phyloP scores from a whole-genome alignment of 2,888 invertebrate genomes.

The Osmoderma eremita region DNA sequence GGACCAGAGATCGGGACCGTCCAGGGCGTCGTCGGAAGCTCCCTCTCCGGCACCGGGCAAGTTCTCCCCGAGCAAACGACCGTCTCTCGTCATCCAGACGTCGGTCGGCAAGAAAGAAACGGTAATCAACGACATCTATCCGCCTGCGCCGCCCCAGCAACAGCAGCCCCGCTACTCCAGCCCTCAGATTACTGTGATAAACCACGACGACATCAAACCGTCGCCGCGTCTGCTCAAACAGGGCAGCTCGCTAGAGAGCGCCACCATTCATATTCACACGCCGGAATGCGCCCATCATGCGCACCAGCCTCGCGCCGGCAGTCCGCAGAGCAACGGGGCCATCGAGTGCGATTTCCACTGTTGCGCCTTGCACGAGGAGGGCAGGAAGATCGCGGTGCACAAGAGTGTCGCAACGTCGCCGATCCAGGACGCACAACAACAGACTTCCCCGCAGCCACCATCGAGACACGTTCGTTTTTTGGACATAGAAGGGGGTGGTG shows the following conservation, averaged over 20 bases:
- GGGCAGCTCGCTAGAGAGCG: constrained; percentile 76
- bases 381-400: constrained; percentile 89
- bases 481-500: constrained; percentile 74
- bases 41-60: constrained; percentile 65
- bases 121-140: constrained; percentile 66
- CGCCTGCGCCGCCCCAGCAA: constrained; percentile 54
- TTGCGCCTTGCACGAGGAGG: constrained; percentile 93
- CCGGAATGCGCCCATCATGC: constrained; percentile 81
- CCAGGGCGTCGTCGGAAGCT: constrained; percentile 66
- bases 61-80: constrained; percentile 71
- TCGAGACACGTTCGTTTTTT: constrained; percentile 87
- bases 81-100: constrained; percentile 79
- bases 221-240: constrained; percentile 60
- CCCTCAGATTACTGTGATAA: constrained; percentile 93
- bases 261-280: constrained; percentile 83
- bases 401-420: constrained; percentile 94
- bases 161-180: constrained; percentile 64
- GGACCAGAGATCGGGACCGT: constrained; percentile 84
- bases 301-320: constrained; percentile 73
- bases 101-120: constrained; percentile 66
- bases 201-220: constrained; percentile 82
- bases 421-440: constrained; percentile 79
- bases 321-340: constrained; percentile 70
- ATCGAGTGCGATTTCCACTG: constrained; percentile 95
- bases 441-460: constrained; percentile 65